Percentiles rank a stretch among this genome's conserved stretches.
These are phyloP conservation scores for Artemisiospiza belli DNA, from an alignment of 2,113 vertebrate genomes.

Conservation along the genomic window DNA sequence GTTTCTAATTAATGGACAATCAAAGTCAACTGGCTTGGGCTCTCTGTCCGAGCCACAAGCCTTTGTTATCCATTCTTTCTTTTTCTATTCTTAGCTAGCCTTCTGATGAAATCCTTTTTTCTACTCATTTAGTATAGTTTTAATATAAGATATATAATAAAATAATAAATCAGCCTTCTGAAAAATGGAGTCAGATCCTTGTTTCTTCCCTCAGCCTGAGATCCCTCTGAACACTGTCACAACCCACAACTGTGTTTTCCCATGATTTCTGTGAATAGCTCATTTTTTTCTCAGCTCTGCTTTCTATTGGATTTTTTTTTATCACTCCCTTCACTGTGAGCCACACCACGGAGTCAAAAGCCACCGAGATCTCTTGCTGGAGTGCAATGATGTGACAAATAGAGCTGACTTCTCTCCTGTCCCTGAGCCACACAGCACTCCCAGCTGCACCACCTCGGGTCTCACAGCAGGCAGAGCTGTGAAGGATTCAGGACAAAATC, in stretches of 20 bases:
- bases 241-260: neutral
- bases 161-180: too few relatives aligned
- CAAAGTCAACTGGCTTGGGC: too few relatives aligned
- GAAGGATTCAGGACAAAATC: neutral
- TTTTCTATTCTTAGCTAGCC: too few relatives aligned
- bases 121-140: too few relatives aligned
- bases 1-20: too few relatives aligned
- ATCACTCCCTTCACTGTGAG: neutral
- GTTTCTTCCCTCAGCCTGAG: too few relatives aligned
- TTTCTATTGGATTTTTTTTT: neutral
- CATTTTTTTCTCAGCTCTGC: neutral
- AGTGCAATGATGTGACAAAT: neutral
- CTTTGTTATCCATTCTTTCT: too few relatives aligned
- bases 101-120: too few relatives aligned
- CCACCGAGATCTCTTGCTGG: neutral
- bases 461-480: neutral
- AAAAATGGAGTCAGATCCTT: too few relatives aligned
- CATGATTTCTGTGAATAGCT: neutral
- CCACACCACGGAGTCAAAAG: neutral
- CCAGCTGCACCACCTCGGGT: neutral
- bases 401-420: neutral
- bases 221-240: too few relatives aligned
- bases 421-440: neutral
- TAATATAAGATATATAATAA: too few relatives aligned
- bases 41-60: too few relatives aligned